phyloP scores from a whole-genome alignment of 2,797 vertebrate species.

The Sebastes iracundus region DNA sequence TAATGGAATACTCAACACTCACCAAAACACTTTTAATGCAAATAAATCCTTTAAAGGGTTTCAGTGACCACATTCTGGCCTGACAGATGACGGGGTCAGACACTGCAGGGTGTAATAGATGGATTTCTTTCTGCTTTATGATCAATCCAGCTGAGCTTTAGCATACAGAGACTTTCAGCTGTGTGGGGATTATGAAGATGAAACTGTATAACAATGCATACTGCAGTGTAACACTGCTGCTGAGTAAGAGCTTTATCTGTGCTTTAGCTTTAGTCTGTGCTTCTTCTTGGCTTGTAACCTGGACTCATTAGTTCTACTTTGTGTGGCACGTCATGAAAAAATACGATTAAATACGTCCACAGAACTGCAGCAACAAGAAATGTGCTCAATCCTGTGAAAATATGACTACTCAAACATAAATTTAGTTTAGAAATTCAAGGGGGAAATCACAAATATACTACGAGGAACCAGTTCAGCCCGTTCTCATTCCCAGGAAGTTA shows the following conservation, averaged over 20 bases:
- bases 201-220: constrained; percentile 25
- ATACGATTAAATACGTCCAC: neutral
- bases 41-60: constrained; percentile 39
- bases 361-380: neutral
- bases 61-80: constrained; percentile 12
- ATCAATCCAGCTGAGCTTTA: constrained; percentile 35
- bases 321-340: neutral
- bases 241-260: constrained; percentile 30
- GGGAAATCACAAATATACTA: too few relatives aligned
- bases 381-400: neutral
- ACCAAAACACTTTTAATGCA: constrained; percentile 23
- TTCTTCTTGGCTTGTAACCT: neutral
- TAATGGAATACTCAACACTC: constrained; percentile 15
- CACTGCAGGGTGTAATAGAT: constrained; percentile 34
- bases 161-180: constrained; percentile 17
- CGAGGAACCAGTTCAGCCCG: too few relatives aligned
- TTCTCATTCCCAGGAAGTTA: too few relatives aligned
- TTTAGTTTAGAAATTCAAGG: neutral
- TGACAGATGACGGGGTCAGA: constrained; percentile 41
- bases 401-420: neutral
- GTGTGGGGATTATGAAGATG: constrained; percentile 42
- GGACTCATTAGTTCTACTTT: constrained; percentile 13
- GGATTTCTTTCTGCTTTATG: constrained; percentile 50
- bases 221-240: constrained; percentile 14
- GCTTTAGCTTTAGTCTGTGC: neutral